phyloP scores from a whole-genome alignment of 1,140 invertebrate species.

The Drosophila dunni region DNA sequence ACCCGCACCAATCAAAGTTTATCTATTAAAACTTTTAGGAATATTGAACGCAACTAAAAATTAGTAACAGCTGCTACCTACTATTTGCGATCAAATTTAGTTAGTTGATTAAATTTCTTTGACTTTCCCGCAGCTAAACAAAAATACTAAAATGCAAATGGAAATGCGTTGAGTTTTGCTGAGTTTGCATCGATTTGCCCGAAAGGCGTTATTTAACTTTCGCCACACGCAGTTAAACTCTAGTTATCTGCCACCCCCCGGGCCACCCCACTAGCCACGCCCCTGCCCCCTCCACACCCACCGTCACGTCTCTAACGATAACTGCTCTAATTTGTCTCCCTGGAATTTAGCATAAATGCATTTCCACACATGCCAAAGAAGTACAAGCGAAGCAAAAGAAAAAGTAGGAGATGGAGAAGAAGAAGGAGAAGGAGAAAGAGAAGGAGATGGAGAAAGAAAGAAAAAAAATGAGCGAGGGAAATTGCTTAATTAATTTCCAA shows the following conservation, averaged over 20 bases:
- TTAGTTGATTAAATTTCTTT: background rate
- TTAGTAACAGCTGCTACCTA: too few species aligned
- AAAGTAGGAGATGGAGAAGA: background rate
- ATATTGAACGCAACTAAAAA: too few species aligned
- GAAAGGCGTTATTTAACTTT: conserved; percentile 20
- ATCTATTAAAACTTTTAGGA: too few species aligned
- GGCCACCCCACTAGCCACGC: too few species aligned
- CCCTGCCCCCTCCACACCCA: background rate
- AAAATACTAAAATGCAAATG: background rate
- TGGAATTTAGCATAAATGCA: conserved; percentile 73
- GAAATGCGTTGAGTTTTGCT: background rate
- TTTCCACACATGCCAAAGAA: conserved; percentile 41
- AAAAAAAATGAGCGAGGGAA: conserved; percentile 53
- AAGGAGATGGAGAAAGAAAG: too few species aligned
- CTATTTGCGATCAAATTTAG: too few species aligned
- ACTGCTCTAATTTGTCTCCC: conserved; percentile 13
- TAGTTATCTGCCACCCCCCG: background rate
- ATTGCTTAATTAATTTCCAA: conserved; percentile 77
- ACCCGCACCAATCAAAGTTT: too few species aligned
- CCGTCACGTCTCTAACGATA: background rate
- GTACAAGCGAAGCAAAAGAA: conserved; percentile 2
- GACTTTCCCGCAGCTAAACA: background rate
- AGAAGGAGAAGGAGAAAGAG: too few species aligned
- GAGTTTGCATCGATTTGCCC: conserved; percentile 10
- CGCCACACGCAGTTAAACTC: conserved; percentile 1